Evolutionary conservation across 1,140 invertebrate species (phyloP).

Genomic region (Nephotettix cincticeps): DNA sequence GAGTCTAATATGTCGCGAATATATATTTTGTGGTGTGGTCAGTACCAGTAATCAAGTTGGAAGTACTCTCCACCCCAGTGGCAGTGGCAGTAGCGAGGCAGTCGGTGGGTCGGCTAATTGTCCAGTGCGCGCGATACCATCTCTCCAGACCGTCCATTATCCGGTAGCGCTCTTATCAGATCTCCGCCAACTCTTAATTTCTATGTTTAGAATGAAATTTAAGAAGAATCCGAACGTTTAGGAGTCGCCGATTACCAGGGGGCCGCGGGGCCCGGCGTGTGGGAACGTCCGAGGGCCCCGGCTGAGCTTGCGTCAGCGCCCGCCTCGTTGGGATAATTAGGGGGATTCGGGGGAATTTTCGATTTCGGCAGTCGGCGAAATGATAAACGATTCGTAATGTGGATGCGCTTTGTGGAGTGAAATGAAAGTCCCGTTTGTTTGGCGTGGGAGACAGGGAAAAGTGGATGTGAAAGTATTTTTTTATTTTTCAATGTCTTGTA

Average conservation of each 20-base stretch:
- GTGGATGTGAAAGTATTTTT: too few species aligned
- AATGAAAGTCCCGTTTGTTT: too few species aligned
- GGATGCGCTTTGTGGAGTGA: too few species aligned
- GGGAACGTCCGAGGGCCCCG: neutral
- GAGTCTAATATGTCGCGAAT: too few species aligned
- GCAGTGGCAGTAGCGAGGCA: too few species aligned
- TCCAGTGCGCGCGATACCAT: neutral
- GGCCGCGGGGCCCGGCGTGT: constrained; percentile 2
- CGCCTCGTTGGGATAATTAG: neutral
- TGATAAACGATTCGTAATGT: neutral
- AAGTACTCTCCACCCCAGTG: too few species aligned
- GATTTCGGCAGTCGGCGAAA: neutral
- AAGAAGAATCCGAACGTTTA: constrained; percentile 13
- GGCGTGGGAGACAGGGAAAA: too few species aligned
- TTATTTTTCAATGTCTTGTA: too few species aligned
- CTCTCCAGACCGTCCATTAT: neutral
- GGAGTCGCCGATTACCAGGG: too few species aligned
- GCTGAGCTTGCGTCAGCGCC: neutral
- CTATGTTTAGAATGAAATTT: constrained; percentile 17
- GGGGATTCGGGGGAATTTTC: neutral
- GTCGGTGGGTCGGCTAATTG: constrained; percentile 13
- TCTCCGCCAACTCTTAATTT: constrained; percentile 17
- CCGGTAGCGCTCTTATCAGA: constrained; percentile 23
- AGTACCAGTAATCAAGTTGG: too few species aligned
- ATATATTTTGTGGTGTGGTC: too few species aligned